Evolutionary conservation across 2,888 invertebrate species (phyloP), one percentile per base, ranked within the genome.

Genomic region (Bombyx huttoni): DNA sequence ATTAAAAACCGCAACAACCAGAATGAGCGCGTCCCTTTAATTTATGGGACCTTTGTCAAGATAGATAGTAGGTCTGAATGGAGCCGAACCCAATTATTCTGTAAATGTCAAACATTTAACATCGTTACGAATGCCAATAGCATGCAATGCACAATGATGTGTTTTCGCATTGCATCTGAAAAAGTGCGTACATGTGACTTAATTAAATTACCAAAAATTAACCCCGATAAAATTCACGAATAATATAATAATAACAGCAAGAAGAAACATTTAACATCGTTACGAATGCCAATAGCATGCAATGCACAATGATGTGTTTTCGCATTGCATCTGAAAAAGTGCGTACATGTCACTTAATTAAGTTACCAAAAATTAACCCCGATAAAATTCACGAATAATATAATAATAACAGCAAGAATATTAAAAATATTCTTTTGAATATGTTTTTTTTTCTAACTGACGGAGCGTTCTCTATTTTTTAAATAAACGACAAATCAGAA

Each of bases 1-100:
- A 51, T 24, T 34, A 65, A 57, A 58, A 57, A 55, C 62, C 59
- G 40, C 57, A 57, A 51, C 34, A 13, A 35, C 13, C 35, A 34
- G 47, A 51, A 51, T 47, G 33, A 24, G 24, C 12, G 35, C 5
- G 34, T 51, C 24, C 24, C 34, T 51, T 13, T 46, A 33, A 48
- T 48, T 48, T 24, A 48, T 14, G 33, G 33, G 24, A 47, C 14
- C 13, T 40, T 7, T 40, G 40, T 40, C 40, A 40, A 40, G 40
- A 40, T 40, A 12, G 40, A 40, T 40, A 40, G 40, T 40, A 40
- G 40, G 40, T 40, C 40, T 40, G 40, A 7, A 6, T 12, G 9
- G 12, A 40, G 1, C 12, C 12, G 12, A 40, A 40, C 40, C 40
- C 40, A 40, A 40, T 40, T 40, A 40, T 40, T 40, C 40, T 40